These are phyloP conservation scores for Drosophila micromelanica DNA, from an alignment of 1,140 invertebrate genomes.

Conservation along the genomic window DNA sequence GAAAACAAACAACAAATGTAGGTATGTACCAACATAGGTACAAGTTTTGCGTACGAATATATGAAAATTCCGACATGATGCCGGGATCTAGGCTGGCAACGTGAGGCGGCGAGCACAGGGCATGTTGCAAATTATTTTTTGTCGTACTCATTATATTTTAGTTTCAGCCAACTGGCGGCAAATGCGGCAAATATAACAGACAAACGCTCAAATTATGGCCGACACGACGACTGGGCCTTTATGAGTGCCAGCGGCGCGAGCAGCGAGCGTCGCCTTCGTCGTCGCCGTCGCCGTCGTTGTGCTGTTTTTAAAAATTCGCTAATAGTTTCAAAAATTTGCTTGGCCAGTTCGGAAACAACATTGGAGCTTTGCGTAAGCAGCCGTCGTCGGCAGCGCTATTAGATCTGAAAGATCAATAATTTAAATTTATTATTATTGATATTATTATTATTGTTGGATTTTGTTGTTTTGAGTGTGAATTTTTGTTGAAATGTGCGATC, in stretches of 20 bases:
- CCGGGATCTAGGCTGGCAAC: conserved; percentile 7
- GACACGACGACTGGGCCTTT: conserved; percentile 24
- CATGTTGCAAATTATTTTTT: conserved; percentile 64
- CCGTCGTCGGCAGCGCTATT: conserved; percentile 27
- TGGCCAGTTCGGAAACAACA: conserved; percentile 80
- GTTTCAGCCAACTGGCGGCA: conserved; percentile 32
- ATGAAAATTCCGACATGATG: conserved; percentile 9
- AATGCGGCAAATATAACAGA: conserved; percentile 60
- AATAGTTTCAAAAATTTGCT: conserved; percentile 77
- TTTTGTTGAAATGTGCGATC: conserved; percentile 44
- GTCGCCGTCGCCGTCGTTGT: conserved; percentile 19
- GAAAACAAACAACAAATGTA: conserved; percentile 56
- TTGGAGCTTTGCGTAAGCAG: conserved; percentile 79
- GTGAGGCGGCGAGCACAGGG: conserved; percentile 17
- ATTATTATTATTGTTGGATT: conserved; percentile 15
- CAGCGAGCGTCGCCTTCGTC: conserved; percentile 16
- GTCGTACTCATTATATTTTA: conserved; percentile 58
- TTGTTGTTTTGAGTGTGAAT: conserved; percentile 12
- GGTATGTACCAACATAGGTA: background rate
- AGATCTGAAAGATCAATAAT: conserved; percentile 15
- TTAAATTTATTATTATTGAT: conserved; percentile 25
- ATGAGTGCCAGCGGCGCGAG: background rate
- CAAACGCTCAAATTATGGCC: conserved; percentile 58
- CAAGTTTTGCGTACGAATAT: too few species aligned
- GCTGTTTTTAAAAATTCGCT: conserved; percentile 72